Conservation (phyloP, 2,888 invertebrate species). For the Erebia epiphron region DNA sequence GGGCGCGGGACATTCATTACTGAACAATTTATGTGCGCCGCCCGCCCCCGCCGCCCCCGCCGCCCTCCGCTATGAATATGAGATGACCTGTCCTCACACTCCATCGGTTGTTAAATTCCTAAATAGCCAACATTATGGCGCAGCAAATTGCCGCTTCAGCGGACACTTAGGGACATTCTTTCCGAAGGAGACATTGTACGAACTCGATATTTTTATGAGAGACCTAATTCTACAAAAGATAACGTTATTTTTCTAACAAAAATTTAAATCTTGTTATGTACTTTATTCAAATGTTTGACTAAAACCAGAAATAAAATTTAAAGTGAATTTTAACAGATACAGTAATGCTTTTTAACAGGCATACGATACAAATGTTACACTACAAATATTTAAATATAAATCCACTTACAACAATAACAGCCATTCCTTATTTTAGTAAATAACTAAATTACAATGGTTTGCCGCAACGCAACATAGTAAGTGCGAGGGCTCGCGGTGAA, state of each 20-base stretch:
- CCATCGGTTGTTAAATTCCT: constrained; percentile 43
- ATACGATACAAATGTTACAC: too few species aligned
- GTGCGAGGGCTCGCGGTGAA: background rate
- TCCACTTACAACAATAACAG: too few species aligned
- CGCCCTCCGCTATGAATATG: constrained; percentile 45
- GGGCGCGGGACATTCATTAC: constrained; percentile 58
- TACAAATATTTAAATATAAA: too few species aligned
- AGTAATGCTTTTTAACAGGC: too few species aligned
- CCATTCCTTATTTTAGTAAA: too few species aligned
- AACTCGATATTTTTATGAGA: background rate
- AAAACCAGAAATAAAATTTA: too few species aligned
- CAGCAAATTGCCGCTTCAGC: constrained; percentile 19
- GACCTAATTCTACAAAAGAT: background rate
- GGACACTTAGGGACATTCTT: background rate
- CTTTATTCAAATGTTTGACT: too few species aligned
- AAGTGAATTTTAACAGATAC: too few species aligned
- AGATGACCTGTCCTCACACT: constrained; percentile 47
- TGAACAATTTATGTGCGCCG: constrained; percentile 41
- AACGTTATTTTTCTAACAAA: too few species aligned
- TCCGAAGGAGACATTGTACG: background rate
- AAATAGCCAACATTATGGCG: constrained; percentile 36
- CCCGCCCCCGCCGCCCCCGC: constrained; percentile 30
- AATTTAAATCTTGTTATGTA: too few species aligned
- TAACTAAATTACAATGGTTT: too few species aligned
- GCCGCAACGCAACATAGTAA: too few species aligned